These are phyloP conservation scores for Sprattus sprattus DNA, from an alignment of 2,113 vertebrate species.

Conservation along the genomic window DNA sequence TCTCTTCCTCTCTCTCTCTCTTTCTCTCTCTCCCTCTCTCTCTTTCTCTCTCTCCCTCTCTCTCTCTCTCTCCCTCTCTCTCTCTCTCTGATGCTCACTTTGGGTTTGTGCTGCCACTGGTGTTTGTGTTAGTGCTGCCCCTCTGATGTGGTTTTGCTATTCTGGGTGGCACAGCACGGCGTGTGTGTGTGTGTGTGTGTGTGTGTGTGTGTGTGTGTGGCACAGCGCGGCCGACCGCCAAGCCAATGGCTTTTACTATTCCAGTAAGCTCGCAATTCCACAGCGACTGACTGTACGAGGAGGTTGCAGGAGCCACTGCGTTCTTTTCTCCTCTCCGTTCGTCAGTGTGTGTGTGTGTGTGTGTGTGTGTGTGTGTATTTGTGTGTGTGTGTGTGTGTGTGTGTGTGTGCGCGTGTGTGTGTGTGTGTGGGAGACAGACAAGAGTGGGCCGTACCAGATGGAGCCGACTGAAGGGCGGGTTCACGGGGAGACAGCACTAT, in stretches of 20 bases:
- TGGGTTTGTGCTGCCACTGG: background rate
- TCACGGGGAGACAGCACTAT: too few relatives aligned
- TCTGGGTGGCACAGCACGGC: background rate
- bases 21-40: background rate
- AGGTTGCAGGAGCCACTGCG: background rate
- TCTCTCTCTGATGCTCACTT: background rate
- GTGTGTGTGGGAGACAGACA: too few relatives aligned
- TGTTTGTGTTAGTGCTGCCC: background rate
- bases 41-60: background rate
- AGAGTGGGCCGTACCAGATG: too few relatives aligned
- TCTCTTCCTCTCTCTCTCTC: background rate
- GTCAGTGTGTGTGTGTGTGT: too few relatives aligned
- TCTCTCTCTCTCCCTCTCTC: background rate
- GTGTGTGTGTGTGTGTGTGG: background rate
- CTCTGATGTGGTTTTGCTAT: background rate
- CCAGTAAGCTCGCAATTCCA: background rate
- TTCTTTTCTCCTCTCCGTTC: background rate
- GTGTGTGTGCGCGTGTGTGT: too few relatives aligned
- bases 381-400: too few relatives aligned
- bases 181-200: too few relatives aligned
- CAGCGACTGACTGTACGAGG: background rate
- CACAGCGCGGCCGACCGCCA: background rate
- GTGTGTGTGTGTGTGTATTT: too few relatives aligned
- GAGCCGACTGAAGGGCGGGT: too few relatives aligned
- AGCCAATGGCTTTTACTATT: background rate